Conservation (phyloP, 2,888 invertebrate genomes). For the Conchocele bisecta region DNA sequence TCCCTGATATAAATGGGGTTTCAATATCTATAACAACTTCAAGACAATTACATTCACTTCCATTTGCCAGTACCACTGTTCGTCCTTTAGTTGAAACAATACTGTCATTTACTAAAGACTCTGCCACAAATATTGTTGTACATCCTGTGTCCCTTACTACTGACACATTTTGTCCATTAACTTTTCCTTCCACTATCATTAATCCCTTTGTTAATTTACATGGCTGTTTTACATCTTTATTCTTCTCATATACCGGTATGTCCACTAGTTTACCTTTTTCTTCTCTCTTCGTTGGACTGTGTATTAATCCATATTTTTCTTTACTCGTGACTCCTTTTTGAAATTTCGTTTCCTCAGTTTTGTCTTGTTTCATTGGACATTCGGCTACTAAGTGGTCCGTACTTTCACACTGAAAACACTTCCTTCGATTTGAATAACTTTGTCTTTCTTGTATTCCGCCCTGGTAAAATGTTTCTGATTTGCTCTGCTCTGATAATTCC, state of each 20-base stretch:
- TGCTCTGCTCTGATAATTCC: too few species aligned
- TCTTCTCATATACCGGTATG: neutral
- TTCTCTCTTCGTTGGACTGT: neutral
- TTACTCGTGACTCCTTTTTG: too few species aligned
- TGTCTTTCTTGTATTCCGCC: too few species aligned
- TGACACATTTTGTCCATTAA: neutral
- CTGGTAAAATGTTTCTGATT: too few species aligned
- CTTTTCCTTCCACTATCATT: neutral
- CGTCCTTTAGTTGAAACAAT: neutral
- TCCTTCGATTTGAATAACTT: neutral
- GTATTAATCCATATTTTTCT: neutral
- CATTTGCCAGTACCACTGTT: slow-evolving; percentile 3
- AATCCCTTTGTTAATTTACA: neutral
- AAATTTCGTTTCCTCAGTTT: too few species aligned
- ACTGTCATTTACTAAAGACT: neutral
- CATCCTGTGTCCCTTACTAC: neutral
- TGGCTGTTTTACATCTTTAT: neutral
- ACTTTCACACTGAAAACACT: neutral
- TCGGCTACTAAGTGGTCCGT: neutral
- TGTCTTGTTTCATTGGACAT: neutral
- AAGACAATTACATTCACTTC: neutral
- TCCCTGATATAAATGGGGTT: slow-evolving; percentile 3
- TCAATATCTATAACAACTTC: slow-evolving; percentile 1
- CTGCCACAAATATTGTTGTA: neutral
- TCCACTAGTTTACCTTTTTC: neutral